Base-by-base conservation (phyloP, 2,797 vertebrate species). In the Pipistrellus pipistrellus region DNA sequence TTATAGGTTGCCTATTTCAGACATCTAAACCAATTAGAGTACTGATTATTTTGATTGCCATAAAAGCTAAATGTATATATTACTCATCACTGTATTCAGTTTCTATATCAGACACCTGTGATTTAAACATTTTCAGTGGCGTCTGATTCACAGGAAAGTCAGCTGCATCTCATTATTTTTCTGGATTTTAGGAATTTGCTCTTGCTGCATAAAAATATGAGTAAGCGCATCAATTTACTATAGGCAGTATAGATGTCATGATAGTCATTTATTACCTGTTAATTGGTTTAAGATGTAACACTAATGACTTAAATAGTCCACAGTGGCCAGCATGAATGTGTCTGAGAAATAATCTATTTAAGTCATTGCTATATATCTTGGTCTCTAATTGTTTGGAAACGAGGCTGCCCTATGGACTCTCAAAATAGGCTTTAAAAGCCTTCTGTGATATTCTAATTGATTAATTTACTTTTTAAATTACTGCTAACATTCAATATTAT, bases 1-100 rank as follows among this genome's bases (percentile, higher is more conserved):
- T 96, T 97, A 96, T 77, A 76, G 20, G 17, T n/a, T 88, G 46
- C 96, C 27, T 95, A 81, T 32, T 97, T 92, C 83, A 96, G 94
- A 93, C 5, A 69, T 84, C 38, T 89, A 88, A 93, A 96, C 77
- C 48, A 95, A 92, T 94, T 94, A 88, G 59, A 96, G 92, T 86
- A 30, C 66, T 90, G 23, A 27, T 95, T 95, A 97, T 51, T 96
- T 91, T 88, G 11, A 92, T 95, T 96, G 82, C 95, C 85, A 95
- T n/a, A 78, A 86, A 51, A 96, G 81, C 25, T 91, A 81, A 89
- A 92, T 88, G 30, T 89, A 85, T 95, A 2, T 81, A 95, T 71
- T 59, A 55, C 27, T 9, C 48, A 66, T 51, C 4, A n/a, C 68
- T 96, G 51, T 95, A 88, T 96, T 91, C 27, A 69, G 6, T 96